A percentile compares a stretch with the other conserved stretches of the same genome.
These are phyloP conservation scores for Rallus crepitans DNA, from an alignment of 2,797 vertebrate species.

Conservation along the genomic window DNA sequence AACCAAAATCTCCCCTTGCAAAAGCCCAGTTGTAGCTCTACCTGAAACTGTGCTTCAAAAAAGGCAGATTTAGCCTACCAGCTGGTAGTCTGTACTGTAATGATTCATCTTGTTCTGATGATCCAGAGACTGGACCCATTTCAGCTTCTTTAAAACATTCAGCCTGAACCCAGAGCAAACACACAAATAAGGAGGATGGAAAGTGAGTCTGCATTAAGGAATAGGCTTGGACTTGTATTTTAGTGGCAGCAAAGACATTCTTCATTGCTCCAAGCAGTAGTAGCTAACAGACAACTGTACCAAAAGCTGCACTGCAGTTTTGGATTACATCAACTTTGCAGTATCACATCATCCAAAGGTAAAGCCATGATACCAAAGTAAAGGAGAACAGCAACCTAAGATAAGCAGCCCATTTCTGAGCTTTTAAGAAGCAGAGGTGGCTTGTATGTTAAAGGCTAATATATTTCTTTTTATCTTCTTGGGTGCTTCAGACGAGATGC, in stretches of 20 bases:
- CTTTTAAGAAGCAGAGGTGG: neutral
- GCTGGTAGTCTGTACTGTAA: accelerated
- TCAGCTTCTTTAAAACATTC: neutral
- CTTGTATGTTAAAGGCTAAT: neutral
- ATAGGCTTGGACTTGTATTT: neutral
- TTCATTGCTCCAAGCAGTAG: neutral
- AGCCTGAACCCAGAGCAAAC: neutral
- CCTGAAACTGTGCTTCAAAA: neutral
- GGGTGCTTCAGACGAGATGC: neutral
- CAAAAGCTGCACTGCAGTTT: neutral
- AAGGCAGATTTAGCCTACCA: neutral
- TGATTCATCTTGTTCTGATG: neutral
- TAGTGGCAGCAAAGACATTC: neutral
- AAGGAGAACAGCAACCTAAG: neutral
- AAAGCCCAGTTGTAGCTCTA: neutral
- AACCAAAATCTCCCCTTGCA: too few relatives aligned
- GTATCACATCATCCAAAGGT: neutral
- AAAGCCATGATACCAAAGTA: neutral
- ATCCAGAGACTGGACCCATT: neutral
- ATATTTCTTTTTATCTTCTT: neutral
- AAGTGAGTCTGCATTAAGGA: neutral
- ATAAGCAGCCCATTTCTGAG: neutral
- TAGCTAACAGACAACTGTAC: neutral
- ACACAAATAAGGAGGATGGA: neutral
- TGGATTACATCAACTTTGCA: neutral